These are phyloP conservation scores for Lepidurus packardi DNA, from an alignment of 1,140 invertebrate species.

Conservation along the genomic window DNA sequence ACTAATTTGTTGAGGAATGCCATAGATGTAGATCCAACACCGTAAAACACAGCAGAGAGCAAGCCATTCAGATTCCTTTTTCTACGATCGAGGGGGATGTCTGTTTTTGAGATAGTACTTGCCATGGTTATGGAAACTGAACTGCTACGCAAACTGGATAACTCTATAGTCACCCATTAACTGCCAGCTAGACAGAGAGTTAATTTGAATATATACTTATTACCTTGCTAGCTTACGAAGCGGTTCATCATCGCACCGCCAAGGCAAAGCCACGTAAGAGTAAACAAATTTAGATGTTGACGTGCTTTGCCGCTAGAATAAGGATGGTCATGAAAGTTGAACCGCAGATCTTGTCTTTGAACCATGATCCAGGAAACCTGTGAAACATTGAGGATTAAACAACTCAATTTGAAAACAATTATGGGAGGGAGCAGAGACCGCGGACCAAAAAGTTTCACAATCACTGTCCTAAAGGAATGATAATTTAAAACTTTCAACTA, in stretches of 20 bases:
- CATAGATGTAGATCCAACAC: constrained; percentile 46
- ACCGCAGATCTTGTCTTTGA: no score
- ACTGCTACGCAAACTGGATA: neutral
- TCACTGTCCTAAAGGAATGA: no score
- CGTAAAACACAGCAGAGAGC: constrained; percentile 47
- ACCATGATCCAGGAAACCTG: no score
- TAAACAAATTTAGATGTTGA: neutral
- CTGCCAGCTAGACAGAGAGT: neutral
- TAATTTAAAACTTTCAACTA: no score
- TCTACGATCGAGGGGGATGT: neutral
- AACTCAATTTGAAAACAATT: no score
- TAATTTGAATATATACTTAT: neutral
- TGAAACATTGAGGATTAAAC: no score
- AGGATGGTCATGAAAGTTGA: no score
- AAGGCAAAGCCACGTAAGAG: neutral
- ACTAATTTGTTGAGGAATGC: constrained; percentile 51
- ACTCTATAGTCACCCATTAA: neutral
- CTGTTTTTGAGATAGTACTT: neutral
- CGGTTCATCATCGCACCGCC: neutral
- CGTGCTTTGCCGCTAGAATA: no score
- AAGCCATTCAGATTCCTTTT: constrained; percentile 38
- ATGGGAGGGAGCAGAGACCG: no score
- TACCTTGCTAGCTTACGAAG: neutral
- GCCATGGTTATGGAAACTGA: neutral
- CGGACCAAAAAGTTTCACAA: no score